Conservation (phyloP, 2,797 vertebrate species). For the Neosilurus hyrtlii region DNA sequence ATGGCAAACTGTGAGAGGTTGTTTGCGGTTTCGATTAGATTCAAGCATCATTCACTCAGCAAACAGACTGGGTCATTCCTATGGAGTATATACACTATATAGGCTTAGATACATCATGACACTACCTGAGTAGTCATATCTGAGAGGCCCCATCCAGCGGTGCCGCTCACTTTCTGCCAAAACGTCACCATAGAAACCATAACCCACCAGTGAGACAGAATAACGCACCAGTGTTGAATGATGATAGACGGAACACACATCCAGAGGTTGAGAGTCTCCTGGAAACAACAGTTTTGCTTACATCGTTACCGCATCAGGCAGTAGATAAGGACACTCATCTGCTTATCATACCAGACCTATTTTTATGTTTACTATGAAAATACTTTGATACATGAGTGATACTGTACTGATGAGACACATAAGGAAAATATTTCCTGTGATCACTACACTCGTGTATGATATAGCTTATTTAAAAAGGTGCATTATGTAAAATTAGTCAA, state of each 20-base stretch:
- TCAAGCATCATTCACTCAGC: too few relatives aligned
- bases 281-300: constrained; percentile 20
- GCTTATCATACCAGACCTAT: background rate
- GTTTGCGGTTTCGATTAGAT: too few relatives aligned
- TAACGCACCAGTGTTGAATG: constrained; percentile 68
- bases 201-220: constrained; percentile 80
- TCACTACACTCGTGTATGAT: background rate
- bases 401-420: background rate
- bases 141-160: constrained; percentile 81
- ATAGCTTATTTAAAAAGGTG: background rate
- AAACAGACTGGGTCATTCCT: too few relatives aligned
- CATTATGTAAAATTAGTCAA: background rate
- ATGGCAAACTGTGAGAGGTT: too few relatives aligned
- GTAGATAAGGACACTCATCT: background rate
- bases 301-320: background rate
- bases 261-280: constrained; percentile 84
- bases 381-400: background rate
- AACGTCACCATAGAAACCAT: constrained; percentile 84
- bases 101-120: background rate
- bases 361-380: background rate
- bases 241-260: constrained; percentile 81
- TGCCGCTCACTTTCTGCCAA: constrained; percentile 77
- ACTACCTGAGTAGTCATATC: constrained; percentile 81
- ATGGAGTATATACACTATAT: background rate
- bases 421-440: background rate